Evolutionary conservation across 2,113 vertebrate genomes (phyloP), one percentile per base, ranked within the genome.

Genomic region (Potamarius usumacintae): DNA sequence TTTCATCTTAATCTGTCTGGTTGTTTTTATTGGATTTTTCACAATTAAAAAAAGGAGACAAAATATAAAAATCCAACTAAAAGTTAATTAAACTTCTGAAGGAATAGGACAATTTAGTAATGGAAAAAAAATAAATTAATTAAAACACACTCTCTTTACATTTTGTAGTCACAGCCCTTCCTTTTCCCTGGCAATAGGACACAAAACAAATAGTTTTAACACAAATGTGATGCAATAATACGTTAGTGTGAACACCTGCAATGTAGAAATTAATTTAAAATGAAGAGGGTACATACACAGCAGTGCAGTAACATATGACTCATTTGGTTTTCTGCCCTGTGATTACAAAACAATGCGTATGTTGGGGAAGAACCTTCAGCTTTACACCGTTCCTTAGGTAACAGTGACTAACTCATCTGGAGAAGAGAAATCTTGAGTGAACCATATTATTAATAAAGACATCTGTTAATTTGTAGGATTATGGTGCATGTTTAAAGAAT

Each of bases 211-310:
- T 57, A 58, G 85, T 27, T 17, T 53, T 2, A 53, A 86, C 30
- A 10, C 2, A 76, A 80, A 86, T 34, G 22, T 69, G 25, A 71
- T 14, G 53, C 18, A n/a, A 88, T 80, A 42, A 42, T 42, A 42
- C 42, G 85, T 88, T 60, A 82, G 57, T 85, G 87, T 87, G 52
- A 48, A 84, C 76, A 85, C 82, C 60, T 85, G 65, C 25, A 90
- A 67, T 78, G 52, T 30, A 60, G 17, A 60, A 7, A 5, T 60
- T 10, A 11, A 20, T 11, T 22, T 55, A 78, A 17, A 55, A 27
- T 78, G 76, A 74, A 10, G 20, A 78, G 50, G 50, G 53, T 55
- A 78, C 52, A 27, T 53, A 78, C 25, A 55, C 0, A 78, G 52
- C 27, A n/a, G 52, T 53, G 76, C 52, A 15, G 12, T 78, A 78